Evolutionary conservation across 2,113 vertebrate species (phyloP).

Genomic region (Talpa occidentalis): DNA sequence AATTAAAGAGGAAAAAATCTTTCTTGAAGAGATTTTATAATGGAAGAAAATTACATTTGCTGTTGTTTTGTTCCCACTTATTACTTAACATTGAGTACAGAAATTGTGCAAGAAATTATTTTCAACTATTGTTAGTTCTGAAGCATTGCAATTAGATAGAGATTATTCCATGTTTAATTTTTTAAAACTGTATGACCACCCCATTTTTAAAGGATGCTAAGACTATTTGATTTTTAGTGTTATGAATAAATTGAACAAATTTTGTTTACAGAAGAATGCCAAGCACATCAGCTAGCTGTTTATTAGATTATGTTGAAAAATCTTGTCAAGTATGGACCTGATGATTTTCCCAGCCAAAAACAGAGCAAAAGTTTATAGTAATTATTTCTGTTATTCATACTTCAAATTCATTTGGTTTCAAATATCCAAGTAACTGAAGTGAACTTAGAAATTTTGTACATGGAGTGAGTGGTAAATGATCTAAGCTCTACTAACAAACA

Average conservation of each 20-base stretch:
- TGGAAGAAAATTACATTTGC: background rate
- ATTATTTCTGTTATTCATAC: conserved; percentile 71
- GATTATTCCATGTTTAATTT: background rate
- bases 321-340: conserved; percentile 49
- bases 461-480: conserved; percentile 51
- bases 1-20: conserved; percentile 57
- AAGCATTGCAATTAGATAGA: conserved; percentile 22
- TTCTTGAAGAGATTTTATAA: conserved; percentile 50
- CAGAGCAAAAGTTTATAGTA: conserved; percentile 31
- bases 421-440: conserved; percentile 46
- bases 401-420: conserved; percentile 61
- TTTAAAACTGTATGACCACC: background rate
- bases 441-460: conserved; percentile 59
- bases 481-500: conserved; percentile 53
- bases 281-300: conserved; percentile 41
- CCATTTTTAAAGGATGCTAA: background rate
- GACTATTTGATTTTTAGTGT: background rate
- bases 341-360: conserved; percentile 41
- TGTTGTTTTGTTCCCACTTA: background rate
- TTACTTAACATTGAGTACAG: background rate
- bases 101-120: conserved; percentile 5
- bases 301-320: conserved; percentile 54
- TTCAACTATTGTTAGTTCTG: conserved; percentile 41
- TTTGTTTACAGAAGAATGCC: conserved; percentile 38
- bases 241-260: conserved; percentile 54